Base-by-base conservation (phyloP, 2,113 vertebrate genomes). In the Macrotis lagotis region DNA sequence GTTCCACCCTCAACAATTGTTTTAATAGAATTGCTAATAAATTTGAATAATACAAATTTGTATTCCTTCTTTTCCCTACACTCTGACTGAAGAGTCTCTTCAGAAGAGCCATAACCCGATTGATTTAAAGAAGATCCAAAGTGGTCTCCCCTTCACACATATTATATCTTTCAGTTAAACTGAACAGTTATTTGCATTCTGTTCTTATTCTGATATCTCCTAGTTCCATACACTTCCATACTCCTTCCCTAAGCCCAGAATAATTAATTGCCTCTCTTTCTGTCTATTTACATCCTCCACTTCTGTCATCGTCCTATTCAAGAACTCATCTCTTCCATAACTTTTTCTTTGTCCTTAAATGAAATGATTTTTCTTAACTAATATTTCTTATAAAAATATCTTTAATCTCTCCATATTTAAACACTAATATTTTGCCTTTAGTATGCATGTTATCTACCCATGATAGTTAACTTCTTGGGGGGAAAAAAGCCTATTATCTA, bases 21-120 rank as follows among this genome's bases (percentile, higher is more conserved):
- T 93, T 92, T 96, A 48, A 25, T 24, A 94, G 52, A 96, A 89
- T 9, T 47, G 3, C n/a, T 83, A 90, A 91, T n/a, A 95, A 90
- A 37, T 74, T 90, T 0, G 6, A 74, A 74, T 53, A 74, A 74
- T n/a, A 37, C 26, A 44, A 25, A 1, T 51, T 4, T 96, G 51
- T 92, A 94, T 92, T 93, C 6, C 37, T 50, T 0, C 52, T n/a
- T 0, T 8, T 92, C 31, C 1, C 14, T 11, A 14, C 1, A 91
- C 28, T 91, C 31, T 74, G 66, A 16, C 66, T 74, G 6, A 74
- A n/a, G 16, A 74, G 16, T 16, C 16, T 19, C n/a, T 74, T 74
- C 37, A 74, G 16, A 31, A 74, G 66, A n/a, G 66, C 7, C 16
- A n/a, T 74, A 19, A 44, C 14, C 37, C 44, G 37, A 74, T 44